These are phyloP conservation scores for Pampus argenteus DNA, from an alignment of 2,797 vertebrate genomes.

Conservation along the genomic window DNA sequence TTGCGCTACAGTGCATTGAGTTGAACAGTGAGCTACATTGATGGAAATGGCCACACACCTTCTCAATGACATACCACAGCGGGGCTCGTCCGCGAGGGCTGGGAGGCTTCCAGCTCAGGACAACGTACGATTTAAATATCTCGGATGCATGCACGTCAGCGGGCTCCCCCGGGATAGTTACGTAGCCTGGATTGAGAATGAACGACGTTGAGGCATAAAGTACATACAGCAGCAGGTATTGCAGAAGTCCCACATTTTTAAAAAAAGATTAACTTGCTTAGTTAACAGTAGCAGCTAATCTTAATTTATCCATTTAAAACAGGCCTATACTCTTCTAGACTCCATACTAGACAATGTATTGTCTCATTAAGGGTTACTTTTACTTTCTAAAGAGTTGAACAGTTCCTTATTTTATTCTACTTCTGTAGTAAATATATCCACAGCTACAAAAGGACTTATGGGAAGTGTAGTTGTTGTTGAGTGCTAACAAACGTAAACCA, in stretches of 20 bases:
- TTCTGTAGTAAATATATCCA: no score
- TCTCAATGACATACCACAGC: constrained; percentile 94
- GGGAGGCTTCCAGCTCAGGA: constrained; percentile 97
- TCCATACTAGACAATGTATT: neutral
- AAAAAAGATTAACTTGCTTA: no score
- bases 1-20: neutral
- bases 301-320: no score
- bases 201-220: constrained; percentile 44
- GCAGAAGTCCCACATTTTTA: constrained; percentile 66
- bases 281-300: no score
- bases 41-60: constrained; percentile 85
- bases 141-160: constrained; percentile 93
- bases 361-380: neutral
- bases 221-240: constrained; percentile 19
- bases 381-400: neutral
- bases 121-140: constrained; percentile 91
- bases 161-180: constrained; percentile 90
- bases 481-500: no score
- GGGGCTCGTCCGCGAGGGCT: constrained; percentile 90
- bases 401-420: neutral
- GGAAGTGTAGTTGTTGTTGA: no score
- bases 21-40: neutral
- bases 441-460: no score
- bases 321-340: no score
- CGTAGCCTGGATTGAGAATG: constrained; percentile 83